phyloP scores from a whole-genome alignment of 2,888 invertebrate species.

The Papilio protenor region DNA sequence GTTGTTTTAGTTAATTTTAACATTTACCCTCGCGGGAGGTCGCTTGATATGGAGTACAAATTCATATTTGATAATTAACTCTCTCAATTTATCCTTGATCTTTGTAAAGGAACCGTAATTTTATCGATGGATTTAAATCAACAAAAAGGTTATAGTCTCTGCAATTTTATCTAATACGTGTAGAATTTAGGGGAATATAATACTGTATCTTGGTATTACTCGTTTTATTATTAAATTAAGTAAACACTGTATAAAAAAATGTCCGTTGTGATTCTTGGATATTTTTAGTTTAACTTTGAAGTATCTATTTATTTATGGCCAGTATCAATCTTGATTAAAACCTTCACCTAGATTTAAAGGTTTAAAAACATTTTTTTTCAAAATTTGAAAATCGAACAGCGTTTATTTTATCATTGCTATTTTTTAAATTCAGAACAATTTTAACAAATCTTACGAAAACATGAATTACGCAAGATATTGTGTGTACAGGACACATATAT shows the following conservation, averaged over 20 bases:
- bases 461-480: background rate
- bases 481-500: background rate
- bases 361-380: background rate
- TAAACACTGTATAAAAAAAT: background rate
- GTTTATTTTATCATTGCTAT: background rate
- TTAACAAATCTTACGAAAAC: background rate
- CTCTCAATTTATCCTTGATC: background rate
- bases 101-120: background rate
- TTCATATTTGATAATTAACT: background rate
- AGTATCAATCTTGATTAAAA: background rate
- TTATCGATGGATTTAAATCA: background rate
- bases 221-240: too few relatives aligned
- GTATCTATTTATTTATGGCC: background rate
- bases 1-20: background rate
- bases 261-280: background rate
- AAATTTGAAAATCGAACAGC: background rate
- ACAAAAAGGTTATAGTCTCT: background rate
- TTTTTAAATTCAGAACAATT: background rate
- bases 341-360: background rate
- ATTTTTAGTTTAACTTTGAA: too few relatives aligned
- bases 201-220: too few relatives aligned
- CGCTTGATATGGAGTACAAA: background rate
- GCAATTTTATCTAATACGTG: background rate
- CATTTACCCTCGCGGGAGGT: background rate
- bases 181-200: too few relatives aligned